Evolutionary conservation across 2,113 vertebrate genomes (phyloP), one percentile per base, ranked within the genome.

Genomic region (Gorsachius goisagi): DNA sequence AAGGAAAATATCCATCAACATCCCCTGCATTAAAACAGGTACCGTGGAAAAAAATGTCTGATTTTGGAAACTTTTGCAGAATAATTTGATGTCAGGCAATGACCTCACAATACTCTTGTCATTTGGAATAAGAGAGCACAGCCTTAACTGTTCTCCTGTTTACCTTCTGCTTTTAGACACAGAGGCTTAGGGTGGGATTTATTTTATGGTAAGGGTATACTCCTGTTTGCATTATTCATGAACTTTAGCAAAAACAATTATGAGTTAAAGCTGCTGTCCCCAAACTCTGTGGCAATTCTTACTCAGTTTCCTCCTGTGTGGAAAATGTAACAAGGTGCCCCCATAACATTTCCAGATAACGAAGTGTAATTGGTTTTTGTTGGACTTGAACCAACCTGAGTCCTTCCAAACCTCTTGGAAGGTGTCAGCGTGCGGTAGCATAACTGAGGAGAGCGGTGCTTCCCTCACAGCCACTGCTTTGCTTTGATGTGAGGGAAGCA

Each of bases 1-100:
- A 98, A 98, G 93, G 94, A 98, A 98, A 98, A 98, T 55, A 75
- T 87, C 11, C 90, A 91, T 98, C 90, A 98, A 24, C 44, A 44
- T 93, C 60, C 39, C 28, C 88, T 79, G 27, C 45, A 63, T 58
- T 90, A 72, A 95, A 95, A 76, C 33, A 93, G 82, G 80, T 69
- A 78, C 93, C 82, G 66, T 47, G 62, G 77, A 39, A 12, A 76
- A 88, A 66, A 79, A 91, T 26, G 49, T 72, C 89, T 82, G 71
- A 74, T 89, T 93, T 85, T 89, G 94, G 94, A 79, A 95, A 97
- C 69, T 94, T 94, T 62, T 83, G 75, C 86, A 89, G 86, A 95
- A 89, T 50, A 68, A 90, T 96, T 35, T 96, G 63, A 93, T 97
- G 94, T 96, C 92, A 95, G 81, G 67, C 88, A 97, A 89, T 95